These are phyloP conservation scores for Griposia aprilina DNA, from an alignment of 2,888 invertebrate genomes.

Conservation along the genomic window DNA sequence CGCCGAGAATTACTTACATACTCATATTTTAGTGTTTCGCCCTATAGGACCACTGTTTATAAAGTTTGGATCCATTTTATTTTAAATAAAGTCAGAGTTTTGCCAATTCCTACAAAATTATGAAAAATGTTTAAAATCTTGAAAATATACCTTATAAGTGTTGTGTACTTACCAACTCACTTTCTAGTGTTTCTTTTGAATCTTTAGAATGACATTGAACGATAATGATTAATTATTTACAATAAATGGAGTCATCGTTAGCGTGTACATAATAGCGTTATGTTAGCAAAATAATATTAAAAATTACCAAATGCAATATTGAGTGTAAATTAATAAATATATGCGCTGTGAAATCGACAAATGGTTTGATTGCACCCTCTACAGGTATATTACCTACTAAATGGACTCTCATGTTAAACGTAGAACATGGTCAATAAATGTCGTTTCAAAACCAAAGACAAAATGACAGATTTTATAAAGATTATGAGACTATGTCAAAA, in stretches of 20 bases:
- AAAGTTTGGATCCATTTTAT: no score
- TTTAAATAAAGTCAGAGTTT: not conserved
- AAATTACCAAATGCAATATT: constrained; percentile 75
- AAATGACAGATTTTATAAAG: not conserved
- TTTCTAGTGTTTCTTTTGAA: not conserved
- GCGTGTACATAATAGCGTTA: constrained; percentile 48
- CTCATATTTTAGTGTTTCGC: not conserved
- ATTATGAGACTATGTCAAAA: not conserved
- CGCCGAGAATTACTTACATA: not conserved
- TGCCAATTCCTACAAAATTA: not conserved
- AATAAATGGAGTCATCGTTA: constrained; percentile 29
- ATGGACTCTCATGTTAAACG: not conserved
- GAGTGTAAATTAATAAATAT: constrained; percentile 73
- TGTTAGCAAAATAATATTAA: constrained; percentile 40
- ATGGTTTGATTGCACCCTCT: constrained; percentile 30
- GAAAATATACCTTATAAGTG: not conserved
- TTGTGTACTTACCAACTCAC: constrained; percentile 26
- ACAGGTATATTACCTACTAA: not conserved
- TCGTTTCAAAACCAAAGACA: not conserved
- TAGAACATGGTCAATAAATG: not conserved
- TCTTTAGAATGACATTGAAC: not conserved
- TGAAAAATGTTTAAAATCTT: not conserved
- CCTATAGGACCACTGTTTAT: not conserved
- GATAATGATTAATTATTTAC: not conserved
- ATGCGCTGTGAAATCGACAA: constrained; percentile 55